Evolutionary conservation across 2,797 vertebrate genomes (phyloP).

Genomic region (Rhincodon typus): DNA sequence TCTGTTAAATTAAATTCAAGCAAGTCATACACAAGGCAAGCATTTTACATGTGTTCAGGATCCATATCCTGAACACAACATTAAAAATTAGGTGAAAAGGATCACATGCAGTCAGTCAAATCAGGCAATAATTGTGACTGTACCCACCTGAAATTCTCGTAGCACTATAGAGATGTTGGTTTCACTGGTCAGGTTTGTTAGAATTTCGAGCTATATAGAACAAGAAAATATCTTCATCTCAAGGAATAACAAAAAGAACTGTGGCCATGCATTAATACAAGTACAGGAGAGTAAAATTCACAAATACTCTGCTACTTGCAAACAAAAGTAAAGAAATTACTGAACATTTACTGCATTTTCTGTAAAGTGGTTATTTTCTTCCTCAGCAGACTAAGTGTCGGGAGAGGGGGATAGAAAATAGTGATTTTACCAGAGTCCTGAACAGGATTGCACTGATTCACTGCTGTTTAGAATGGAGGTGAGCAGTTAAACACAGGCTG

Average conservation of each 20-base stretch:
- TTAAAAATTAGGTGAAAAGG: conserved; percentile 42
- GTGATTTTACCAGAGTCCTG: not conserved
- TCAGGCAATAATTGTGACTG: not conserved
- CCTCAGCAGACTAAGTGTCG: not conserved
- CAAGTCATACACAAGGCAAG: conserved; percentile 7
- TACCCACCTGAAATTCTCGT: conserved; percentile 89
- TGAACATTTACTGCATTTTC: not conserved
- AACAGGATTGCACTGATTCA: not conserved
- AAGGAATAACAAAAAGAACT: not conserved
- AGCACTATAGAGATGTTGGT: conserved; percentile 91
- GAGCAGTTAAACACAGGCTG: not conserved
- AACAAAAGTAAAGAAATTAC: not conserved
- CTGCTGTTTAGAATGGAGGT: not conserved
- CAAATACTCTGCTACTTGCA: not conserved
- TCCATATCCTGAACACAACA: conserved; percentile 40
- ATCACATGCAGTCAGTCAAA: not conserved
- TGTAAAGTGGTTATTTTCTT: not conserved
- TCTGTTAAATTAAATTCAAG: conserved; percentile 38
- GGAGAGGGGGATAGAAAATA: not conserved
- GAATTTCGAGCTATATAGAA: conserved; percentile 79
- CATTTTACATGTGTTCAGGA: conserved; percentile 43
- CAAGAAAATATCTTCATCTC: conserved; percentile 30
- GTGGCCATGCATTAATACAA: not conserved
- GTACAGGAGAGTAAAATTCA: not conserved
- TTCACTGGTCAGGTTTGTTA: conserved; percentile 92